A percentile compares a stretch with the other conserved stretches of the same genome.
phyloP scores from a whole-genome alignment of 2,888 invertebrate species.

The Polylopha cassiicola region DNA sequence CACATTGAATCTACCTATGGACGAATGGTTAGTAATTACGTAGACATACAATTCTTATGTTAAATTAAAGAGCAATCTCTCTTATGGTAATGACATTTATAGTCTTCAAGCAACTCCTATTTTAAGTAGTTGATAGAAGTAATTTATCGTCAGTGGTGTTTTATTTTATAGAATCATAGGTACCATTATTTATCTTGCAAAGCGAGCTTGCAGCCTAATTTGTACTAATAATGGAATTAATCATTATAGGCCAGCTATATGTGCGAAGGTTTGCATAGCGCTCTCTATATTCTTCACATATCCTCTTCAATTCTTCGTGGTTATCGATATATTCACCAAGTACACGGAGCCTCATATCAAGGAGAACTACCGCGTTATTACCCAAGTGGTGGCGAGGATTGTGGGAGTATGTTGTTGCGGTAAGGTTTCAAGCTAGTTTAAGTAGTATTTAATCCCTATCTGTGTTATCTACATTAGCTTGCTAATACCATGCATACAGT shows the following conservation, averaged over 20 bases:
- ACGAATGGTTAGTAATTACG: constrained; percentile 76
- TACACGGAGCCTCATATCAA: constrained; percentile 82
- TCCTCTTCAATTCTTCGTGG: constrained; percentile 95
- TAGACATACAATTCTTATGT: constrained; percentile 1
- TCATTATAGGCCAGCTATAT: constrained; percentile 81
- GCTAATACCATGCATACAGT: too few species aligned
- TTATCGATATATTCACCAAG: constrained; percentile 91
- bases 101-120: too few species aligned
- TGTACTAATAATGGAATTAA: too few species aligned
- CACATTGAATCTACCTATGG: constrained; percentile 88
- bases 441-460: too few species aligned
- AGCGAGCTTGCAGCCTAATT: too few species aligned
- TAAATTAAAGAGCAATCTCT: too few species aligned
- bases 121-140: too few species aligned
- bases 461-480: too few species aligned
- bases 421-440: constrained; percentile 32
- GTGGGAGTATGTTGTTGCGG: constrained; percentile 63
- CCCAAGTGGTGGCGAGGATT: constrained; percentile 46
- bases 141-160: too few species aligned
- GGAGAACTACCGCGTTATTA: constrained; percentile 41
- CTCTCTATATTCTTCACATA: constrained; percentile 94
- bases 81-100: too few species aligned
- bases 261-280: constrained; percentile 90
- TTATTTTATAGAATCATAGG: too few species aligned
- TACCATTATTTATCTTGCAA: too few species aligned